phyloP scores from a whole-genome alignment of 2,113 vertebrate species.

The Channa argus region DNA sequence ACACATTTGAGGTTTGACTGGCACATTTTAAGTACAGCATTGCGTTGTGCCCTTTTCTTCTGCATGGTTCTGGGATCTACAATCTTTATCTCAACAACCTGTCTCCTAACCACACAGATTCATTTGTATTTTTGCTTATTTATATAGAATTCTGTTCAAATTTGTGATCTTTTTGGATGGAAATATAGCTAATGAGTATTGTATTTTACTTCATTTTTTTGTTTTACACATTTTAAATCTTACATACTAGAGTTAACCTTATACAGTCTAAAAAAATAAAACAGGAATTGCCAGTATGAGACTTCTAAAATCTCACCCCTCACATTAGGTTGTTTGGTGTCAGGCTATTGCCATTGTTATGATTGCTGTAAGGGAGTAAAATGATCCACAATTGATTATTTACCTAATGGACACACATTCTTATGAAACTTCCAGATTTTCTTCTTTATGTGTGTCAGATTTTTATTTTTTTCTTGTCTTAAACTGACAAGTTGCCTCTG shows the following conservation, averaged over 20 bases:
- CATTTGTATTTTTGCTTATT: no score
- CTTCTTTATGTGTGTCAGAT: conserved; percentile 32
- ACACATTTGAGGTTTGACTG: no score
- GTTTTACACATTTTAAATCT: no score
- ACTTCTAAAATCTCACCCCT: conserved; percentile 13
- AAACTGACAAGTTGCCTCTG: conserved; percentile 37
- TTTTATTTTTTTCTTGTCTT: neutral
- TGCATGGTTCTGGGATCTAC: no score
- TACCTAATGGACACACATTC: conserved; percentile 66
- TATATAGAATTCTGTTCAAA: no score
- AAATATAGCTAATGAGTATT: no score
- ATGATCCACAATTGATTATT: conserved; percentile 74
- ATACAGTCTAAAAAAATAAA: neutral
- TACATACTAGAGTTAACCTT: neutral
- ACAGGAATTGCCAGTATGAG: neutral
- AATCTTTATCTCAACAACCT: no score
- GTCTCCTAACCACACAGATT: no score
- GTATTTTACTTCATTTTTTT: no score
- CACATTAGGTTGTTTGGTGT: conserved; percentile 20
- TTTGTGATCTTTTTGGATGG: no score
- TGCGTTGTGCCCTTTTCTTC: no score
- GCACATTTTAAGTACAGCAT: no score
- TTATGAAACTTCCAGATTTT: conserved; percentile 60
- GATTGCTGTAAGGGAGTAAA: conserved; percentile 35
- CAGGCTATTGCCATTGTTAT: conserved; percentile 27